Conservation (phyloP, 2,888 invertebrate genomes). For the Heteromurus nitidus region DNA sequence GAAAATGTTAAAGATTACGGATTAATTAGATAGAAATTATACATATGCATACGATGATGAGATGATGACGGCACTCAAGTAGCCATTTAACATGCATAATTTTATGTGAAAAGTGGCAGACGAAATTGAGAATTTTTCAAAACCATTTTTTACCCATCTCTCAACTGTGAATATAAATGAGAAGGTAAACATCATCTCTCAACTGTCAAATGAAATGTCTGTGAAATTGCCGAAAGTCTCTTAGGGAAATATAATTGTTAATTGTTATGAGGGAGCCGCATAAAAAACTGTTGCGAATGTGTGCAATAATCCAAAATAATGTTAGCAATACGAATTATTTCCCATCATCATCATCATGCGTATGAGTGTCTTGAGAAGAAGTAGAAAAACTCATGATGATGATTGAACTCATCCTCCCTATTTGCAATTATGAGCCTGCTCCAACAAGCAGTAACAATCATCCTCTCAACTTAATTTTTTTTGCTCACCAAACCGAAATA, state of each 20-base stretch:
- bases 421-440: constrained; percentile 4
- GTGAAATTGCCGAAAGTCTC: neutral
- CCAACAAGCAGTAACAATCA: neutral
- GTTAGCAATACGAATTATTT: neutral
- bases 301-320: neutral
- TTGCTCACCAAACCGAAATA: neutral
- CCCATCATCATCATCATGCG: neutral
- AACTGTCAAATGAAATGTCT: neutral
- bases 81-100: too few species aligned
- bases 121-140: too few species aligned
- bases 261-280: neutral
- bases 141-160: neutral
- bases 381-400: neutral
- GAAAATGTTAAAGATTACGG: too few species aligned
- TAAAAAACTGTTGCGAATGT: neutral
- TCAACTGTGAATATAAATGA: neutral
- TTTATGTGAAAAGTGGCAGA: too few species aligned
- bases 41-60: too few species aligned
- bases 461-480: constrained; percentile 7
- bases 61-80: too few species aligned
- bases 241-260: neutral
- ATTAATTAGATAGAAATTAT: too few species aligned
- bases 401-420: neutral
- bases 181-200: neutral
- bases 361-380: neutral